Conservation (phyloP, 2,797 vertebrate genomes). For the Mormyrus hasselquistii region DNA sequence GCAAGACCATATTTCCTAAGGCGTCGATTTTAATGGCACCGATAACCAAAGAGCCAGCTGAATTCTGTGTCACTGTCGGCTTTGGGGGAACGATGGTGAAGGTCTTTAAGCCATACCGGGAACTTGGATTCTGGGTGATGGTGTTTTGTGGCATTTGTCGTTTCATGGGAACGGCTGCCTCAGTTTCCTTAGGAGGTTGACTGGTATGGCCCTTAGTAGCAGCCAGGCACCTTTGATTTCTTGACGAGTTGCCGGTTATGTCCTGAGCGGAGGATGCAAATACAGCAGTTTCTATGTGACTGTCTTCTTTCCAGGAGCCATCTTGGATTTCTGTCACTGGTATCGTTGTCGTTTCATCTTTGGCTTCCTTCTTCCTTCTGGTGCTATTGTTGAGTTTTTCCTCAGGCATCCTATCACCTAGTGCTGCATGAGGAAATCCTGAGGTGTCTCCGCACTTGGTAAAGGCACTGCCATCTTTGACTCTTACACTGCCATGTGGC, state of each 20-base stretch:
- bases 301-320: conserved; percentile 34
- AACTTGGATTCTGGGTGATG: conserved; percentile 59
- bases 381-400: conserved; percentile 22
- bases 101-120: conserved; percentile 81
- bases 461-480: conserved; percentile 71
- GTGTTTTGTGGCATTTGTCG: conserved; percentile 41
- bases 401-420: conserved; percentile 11
- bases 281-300: conserved; percentile 24
- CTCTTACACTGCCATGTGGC: conserved; percentile 46
- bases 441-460: conserved; percentile 18
- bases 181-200: conserved; percentile 25
- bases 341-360: conserved; percentile 10
- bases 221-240: conserved; percentile 19
- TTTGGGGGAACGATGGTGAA: conserved; percentile 89
- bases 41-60: conserved; percentile 50
- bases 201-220: conserved; percentile 18
- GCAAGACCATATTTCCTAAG: conserved; percentile 80
- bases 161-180: conserved; percentile 20
- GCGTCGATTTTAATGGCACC: conserved; percentile 92
- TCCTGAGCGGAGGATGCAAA: conserved; percentile 28
- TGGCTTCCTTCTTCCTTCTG: conserved; percentile 31
- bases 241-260: conserved; percentile 31
- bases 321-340: conserved; percentile 35
- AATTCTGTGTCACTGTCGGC: conserved; percentile 55
- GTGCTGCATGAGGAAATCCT: background rate